A percentile compares a stretch with the other conserved stretches of the same genome.
Conservation (phyloP, 2,113 vertebrate genomes). For the Anoura caudifer region DNA sequence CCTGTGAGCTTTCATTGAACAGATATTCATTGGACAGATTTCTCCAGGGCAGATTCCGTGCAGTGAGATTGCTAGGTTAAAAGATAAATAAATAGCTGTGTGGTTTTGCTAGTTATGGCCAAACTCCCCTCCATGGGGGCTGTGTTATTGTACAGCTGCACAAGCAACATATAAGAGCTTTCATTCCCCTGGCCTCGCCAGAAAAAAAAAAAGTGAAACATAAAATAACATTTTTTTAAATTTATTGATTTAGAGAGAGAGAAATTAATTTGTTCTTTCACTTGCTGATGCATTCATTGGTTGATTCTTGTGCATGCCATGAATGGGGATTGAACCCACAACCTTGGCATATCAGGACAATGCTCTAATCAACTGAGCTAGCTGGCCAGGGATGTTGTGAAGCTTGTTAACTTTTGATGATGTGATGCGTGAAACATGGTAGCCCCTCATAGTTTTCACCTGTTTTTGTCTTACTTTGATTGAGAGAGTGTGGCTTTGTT, state of each 20-base stretch:
- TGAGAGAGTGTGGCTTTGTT: neutral
- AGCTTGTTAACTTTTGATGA: neutral
- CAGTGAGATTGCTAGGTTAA: neutral
- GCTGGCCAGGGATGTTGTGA: neutral
- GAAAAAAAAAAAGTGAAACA: neutral
- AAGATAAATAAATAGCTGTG: neutral
- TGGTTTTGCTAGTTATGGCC: neutral
- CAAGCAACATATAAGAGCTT: neutral
- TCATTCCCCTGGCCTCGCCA: neutral
- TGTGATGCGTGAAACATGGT: neutral
- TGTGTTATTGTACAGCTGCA: neutral
- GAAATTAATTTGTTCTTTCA: too few relatives aligned
- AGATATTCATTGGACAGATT: neutral
- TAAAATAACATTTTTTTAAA: too few relatives aligned
- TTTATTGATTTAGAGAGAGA: too few relatives aligned
- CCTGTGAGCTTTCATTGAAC: neutral
- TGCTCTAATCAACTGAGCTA: too few relatives aligned
- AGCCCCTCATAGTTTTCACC: neutral
- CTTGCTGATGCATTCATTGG: too few relatives aligned
- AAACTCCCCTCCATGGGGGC: neutral
- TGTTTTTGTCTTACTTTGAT: neutral
- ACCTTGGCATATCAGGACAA: too few relatives aligned
- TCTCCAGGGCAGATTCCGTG: neutral
- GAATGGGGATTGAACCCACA: too few relatives aligned
- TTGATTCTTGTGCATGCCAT: too few relatives aligned